These are phyloP conservation scores for Tupiocoris notatus DNA, from an alignment of 2,888 invertebrate genomes.

Conservation along the genomic window DNA sequence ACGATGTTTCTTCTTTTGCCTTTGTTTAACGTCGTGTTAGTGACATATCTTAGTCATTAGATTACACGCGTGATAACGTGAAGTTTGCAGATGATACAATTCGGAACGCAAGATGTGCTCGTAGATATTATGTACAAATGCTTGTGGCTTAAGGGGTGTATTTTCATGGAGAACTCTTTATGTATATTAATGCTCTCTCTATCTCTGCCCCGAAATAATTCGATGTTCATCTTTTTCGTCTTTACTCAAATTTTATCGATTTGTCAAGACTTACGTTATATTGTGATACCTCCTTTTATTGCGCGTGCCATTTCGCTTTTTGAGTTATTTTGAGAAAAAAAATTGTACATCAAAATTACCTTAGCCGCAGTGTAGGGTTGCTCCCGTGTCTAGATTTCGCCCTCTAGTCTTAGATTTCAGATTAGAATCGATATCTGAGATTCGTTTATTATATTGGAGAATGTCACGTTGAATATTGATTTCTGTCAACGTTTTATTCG, in stretches of 20 bases:
- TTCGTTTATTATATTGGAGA: no score
- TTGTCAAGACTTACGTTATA: background rate
- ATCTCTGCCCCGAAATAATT: background rate
- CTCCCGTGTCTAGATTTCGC: background rate
- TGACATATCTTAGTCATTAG: constrained; percentile 18
- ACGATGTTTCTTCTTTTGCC: background rate
- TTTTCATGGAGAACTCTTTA: background rate
- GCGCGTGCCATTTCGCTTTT: constrained; percentile 16
- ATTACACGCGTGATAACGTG: constrained; percentile 1
- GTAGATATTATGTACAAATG: constrained; percentile 24
- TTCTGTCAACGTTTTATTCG: no score
- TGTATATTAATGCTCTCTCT: background rate
- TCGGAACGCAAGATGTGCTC: background rate
- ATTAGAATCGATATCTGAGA: no score
- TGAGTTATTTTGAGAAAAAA: background rate
- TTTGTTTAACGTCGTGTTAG: background rate
- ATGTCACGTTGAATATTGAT: no score
- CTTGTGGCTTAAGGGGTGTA: constrained; percentile 8
- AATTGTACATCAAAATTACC: background rate
- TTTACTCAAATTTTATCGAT: background rate
- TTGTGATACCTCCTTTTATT: constrained; percentile 35
- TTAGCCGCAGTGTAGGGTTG: background rate
- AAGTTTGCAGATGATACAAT: constrained; percentile 3
- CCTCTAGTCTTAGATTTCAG: background rate
- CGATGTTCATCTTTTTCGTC: background rate